Conservation (phyloP, 1,140 invertebrate genomes). For the Pogonognathellus flavescens region DNA sequence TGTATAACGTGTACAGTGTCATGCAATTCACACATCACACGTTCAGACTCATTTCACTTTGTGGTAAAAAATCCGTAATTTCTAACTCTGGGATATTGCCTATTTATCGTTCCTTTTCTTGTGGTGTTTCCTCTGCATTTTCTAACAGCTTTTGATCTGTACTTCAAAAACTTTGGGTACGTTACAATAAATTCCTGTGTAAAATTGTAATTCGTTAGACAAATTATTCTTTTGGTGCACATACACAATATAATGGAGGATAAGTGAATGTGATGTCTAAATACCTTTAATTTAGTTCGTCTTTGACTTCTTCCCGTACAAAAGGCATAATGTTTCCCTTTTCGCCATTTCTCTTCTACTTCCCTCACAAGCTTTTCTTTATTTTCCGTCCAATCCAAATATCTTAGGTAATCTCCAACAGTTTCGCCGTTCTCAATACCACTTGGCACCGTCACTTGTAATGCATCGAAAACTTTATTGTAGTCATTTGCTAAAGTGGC, state of each 20-base stretch:
- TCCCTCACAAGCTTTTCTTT: background rate
- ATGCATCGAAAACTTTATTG: background rate
- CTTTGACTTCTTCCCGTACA: background rate
- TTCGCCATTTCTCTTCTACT: background rate
- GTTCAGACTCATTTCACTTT: too few relatives aligned
- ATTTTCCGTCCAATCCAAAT: background rate
- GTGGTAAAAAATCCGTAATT: background rate
- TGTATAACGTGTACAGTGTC: too few relatives aligned
- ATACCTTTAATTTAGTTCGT: background rate
- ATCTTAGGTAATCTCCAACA: background rate
- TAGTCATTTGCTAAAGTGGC: background rate
- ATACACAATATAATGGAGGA: background rate
- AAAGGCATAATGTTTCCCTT: slow-evolving; percentile 2
- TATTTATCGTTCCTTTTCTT: background rate
- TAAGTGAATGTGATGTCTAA: background rate
- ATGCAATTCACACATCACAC: too few relatives aligned
- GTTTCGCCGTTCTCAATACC: background rate
- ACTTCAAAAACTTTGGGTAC: background rate
- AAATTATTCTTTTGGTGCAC: background rate
- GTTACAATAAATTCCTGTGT: background rate
- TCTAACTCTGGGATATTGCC: slow-evolving; percentile 8
- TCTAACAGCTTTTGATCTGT: background rate
- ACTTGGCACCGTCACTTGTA: background rate
- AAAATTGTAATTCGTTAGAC: background rate
- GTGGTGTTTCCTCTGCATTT: background rate